phyloP scores from a whole-genome alignment of 92 coral and sea anemone species.

The Pocillopora grandis region DNA sequence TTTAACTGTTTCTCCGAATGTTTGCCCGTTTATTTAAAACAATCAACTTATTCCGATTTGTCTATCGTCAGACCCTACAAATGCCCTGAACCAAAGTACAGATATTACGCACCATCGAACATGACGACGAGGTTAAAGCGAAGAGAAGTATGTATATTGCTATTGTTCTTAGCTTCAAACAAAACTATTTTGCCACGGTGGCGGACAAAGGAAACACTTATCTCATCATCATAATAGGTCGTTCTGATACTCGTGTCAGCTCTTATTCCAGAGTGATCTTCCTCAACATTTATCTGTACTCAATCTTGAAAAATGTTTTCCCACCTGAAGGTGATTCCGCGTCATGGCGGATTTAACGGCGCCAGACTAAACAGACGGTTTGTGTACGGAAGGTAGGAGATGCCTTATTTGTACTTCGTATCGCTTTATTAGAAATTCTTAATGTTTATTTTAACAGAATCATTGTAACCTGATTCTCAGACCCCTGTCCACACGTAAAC shows the following conservation, averaged over 20 bases:
- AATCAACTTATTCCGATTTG: too few species aligned
- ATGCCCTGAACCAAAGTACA: slow-evolving; percentile 92
- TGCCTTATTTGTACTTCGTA: neutral
- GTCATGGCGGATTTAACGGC: slow-evolving; percentile 90
- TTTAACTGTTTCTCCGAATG: too few species aligned
- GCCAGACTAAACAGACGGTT: slow-evolving; percentile 68
- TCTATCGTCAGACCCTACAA: slow-evolving; percentile 69
- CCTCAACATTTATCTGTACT: neutral
- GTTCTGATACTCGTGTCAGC: neutral
- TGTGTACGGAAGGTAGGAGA: too few species aligned
- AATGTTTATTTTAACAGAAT: too few species aligned
- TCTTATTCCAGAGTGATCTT: neutral
- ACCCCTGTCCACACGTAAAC: too few species aligned
- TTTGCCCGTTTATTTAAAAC: too few species aligned
- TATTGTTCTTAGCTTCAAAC: too few species aligned
- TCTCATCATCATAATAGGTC: too few species aligned
- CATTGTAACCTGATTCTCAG: too few species aligned
- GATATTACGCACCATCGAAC: slow-evolving; percentile 86
- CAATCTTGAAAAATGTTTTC: neutral
- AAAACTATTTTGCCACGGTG: too few species aligned
- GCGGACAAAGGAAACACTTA: too few species aligned
- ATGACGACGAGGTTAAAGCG: slow-evolving; percentile 76
- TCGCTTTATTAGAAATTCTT: too few species aligned
- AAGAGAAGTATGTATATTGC: slow-evolving; percentile 55
- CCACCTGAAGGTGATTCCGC: slow-evolving; percentile 56